A percentile compares a stretch with the other conserved stretches of the same genome.
Evolutionary conservation across 1,140 invertebrate genomes (phyloP).

Genomic region (Sweltsa coloradensis): DNA sequence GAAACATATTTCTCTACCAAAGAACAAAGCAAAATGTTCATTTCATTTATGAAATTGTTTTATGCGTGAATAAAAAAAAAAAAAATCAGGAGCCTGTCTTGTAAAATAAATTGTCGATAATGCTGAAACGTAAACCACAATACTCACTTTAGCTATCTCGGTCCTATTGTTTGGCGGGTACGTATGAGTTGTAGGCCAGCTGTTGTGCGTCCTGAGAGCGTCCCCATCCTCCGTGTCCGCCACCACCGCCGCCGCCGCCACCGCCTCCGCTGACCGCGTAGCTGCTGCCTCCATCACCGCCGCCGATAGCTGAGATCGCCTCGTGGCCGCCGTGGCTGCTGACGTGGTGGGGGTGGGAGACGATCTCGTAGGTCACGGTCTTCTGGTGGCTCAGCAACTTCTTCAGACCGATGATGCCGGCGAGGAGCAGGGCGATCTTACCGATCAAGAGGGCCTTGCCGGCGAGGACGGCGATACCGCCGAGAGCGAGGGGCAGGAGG

Average conservation of each 20-base stretch:
- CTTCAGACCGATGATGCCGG: slow-evolving; percentile 69
- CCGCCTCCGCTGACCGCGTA: slow-evolving; percentile 13
- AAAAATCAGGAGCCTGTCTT: too few relatives aligned
- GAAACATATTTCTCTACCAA: too few relatives aligned
- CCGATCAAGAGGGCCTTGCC: slow-evolving; percentile 73
- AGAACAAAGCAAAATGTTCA: too few relatives aligned
- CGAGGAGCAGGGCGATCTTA: slow-evolving; percentile 68
- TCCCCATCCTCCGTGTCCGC: slow-evolving; percentile 54
- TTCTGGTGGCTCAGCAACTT: slow-evolving; percentile 60
- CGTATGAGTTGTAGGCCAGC: slow-evolving; percentile 60
- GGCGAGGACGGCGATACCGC: slow-evolving; percentile 67
- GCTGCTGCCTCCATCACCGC: slow-evolving; percentile 22
- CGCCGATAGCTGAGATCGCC: slow-evolving; percentile 33
- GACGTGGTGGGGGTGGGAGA: slow-evolving; percentile 65
- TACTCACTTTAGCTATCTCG: too few relatives aligned
- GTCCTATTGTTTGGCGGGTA: slow-evolving; percentile 25
- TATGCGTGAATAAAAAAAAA: too few relatives aligned
- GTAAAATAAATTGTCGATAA: too few relatives aligned
- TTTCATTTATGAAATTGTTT: too few relatives aligned
- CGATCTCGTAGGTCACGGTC: slow-evolving; percentile 73
- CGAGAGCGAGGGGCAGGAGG: slow-evolving; percentile 58
- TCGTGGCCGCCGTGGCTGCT: slow-evolving; percentile 40
- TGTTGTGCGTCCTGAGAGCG: slow-evolving; percentile 55
- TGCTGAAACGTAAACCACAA: too few relatives aligned
- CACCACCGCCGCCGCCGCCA: slow-evolving; percentile 32